phyloP scores from a whole-genome alignment of 1,140 invertebrate species.

The Drosophila parabipectinata region DNA sequence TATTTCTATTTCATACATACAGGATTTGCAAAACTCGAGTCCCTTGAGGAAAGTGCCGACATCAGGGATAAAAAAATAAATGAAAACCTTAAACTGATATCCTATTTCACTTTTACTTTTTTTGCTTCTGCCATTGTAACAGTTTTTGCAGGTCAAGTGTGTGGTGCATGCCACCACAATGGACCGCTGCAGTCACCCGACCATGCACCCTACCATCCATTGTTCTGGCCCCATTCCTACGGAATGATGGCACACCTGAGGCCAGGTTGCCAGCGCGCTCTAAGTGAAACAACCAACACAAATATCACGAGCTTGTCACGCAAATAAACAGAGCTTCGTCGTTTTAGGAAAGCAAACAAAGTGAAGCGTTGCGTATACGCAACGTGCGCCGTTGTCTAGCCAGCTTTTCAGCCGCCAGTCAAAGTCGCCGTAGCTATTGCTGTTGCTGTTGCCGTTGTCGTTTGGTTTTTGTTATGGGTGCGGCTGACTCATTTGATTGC shows the following conservation, averaged over 20 bases:
- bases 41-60: neutral
- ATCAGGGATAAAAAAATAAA: neutral
- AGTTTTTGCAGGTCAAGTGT: constrained; percentile 70
- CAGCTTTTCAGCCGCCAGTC: constrained; percentile 25
- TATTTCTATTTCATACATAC: neutral
- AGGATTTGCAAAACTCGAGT: no score
- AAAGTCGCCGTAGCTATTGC: neutral
- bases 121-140: constrained; percentile 49
- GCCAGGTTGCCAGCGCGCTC: constrained; percentile 56
- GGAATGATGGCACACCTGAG: constrained; percentile 43
- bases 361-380: constrained; percentile 76
- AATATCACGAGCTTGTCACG: constrained; percentile 61
- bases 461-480: constrained; percentile 10
- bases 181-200: constrained; percentile 16
- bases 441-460: constrained; percentile 8
- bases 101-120: neutral
- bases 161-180: constrained; percentile 69
- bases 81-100: neutral
- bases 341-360: constrained; percentile 63
- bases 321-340: constrained; percentile 48
- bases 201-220: constrained; percentile 5
- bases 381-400: constrained; percentile 57
- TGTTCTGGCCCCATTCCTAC: neutral
- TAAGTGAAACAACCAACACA: constrained; percentile 77
- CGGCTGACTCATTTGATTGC: constrained; percentile 1